Evolutionary conservation across 2,113 vertebrate genomes (phyloP).

Genomic region (Sprattus sprattus): DNA sequence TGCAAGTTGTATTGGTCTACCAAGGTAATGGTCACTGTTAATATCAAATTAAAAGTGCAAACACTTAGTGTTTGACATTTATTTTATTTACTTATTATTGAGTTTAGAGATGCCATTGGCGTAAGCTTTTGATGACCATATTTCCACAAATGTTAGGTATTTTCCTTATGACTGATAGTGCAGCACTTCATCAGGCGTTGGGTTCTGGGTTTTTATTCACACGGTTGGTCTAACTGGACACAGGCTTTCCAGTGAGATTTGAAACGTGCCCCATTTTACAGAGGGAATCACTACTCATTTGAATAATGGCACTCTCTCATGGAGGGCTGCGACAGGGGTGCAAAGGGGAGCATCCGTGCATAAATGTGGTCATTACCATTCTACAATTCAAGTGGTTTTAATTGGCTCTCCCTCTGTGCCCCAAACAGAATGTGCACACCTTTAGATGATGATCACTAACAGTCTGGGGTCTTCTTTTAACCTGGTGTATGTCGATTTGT

Average conservation of each 20-base stretch:
- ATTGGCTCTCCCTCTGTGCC: constrained; percentile 48
- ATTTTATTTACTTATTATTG: background rate
- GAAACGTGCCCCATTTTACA: background rate
- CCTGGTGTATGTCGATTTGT: too few relatives aligned
- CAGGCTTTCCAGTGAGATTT: background rate
- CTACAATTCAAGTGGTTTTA: constrained; percentile 65
- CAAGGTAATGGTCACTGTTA: background rate
- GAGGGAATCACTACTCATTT: constrained; percentile 57
- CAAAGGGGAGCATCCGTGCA: constrained; percentile 62
- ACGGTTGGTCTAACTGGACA: too few relatives aligned
- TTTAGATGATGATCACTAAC: background rate
- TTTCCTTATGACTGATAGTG: background rate
- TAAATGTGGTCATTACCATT: constrained; percentile 69
- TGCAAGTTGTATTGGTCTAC: background rate
- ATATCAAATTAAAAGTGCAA: background rate
- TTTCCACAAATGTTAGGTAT: background rate
- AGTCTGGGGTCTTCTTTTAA: too few relatives aligned
- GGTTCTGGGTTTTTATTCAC: too few relatives aligned
- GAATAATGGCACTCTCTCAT: constrained; percentile 72
- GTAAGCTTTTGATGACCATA: background rate
- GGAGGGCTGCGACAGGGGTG: constrained; percentile 65
- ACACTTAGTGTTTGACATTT: background rate
- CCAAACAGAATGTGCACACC: background rate
- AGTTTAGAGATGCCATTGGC: background rate
- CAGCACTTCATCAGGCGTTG: background rate